Base-by-base conservation (phyloP, 2,888 invertebrate genomes). In the Choreutis nemorana region DNA sequence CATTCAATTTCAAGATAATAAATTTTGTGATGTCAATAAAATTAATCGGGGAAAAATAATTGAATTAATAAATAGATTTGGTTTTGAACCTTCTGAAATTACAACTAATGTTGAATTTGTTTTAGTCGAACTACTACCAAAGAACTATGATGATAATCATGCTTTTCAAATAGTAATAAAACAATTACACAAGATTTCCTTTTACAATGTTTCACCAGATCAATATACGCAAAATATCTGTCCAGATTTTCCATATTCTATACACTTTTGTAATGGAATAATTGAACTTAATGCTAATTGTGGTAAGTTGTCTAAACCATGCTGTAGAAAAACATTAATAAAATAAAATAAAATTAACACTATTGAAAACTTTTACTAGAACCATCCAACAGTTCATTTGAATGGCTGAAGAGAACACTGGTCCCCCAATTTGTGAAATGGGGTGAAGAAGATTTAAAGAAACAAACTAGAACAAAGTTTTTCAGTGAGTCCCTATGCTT, bases 351-450 rank as follows among this genome's bases (percentile, higher is more conserved):
- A n/a, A n/a, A n/a, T n/a, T n/a, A n/a, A n/a, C n/a, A n/a, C n/a
- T n/a, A n/a, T n/a, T n/a, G n/a, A n/a, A 8, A 3, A 4, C 25
- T 36, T 55, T 62, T 28, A 38, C 75, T 70, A 56, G 42, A 33
- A 36, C 29, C 30, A 39, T 24, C 43, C 48, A 2, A 63, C 62
- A 36, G 57, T n/a, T n/a, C 67, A 27, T 58, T 48, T 26, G 42
- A 55, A 21, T 87, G 87, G 88, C 62, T 87, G 4, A 55, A 58
- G 23, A 66, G 78, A 14, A 73, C 65, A 39, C 61, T 88, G 20
- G 67, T 87, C 38, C 73, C 81, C 8, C 86, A 85, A 52, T 55
- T 89, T 34, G 39, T 81, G 1, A 86, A 84, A 50, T 88, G 89
- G 87, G 71, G 82, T 45, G 45, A 81, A 50, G 68, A 78, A 50